Percentiles rank a stretch among this genome's conserved stretches.
Conservation (phyloP, 2,797 vertebrate species). For the Gadopsis bispinosus region DNA sequence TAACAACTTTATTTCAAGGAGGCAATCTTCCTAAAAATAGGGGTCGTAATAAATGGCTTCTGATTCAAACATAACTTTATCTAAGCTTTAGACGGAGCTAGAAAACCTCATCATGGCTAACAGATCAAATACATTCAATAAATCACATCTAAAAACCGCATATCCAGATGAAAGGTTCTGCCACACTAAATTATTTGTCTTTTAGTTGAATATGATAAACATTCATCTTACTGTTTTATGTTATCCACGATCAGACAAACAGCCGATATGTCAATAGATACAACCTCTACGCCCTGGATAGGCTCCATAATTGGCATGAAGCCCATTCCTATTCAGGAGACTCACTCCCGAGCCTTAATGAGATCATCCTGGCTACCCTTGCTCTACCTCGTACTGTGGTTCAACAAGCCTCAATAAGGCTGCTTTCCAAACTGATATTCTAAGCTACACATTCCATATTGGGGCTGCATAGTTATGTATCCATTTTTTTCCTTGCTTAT, state of each 20-base stretch:
- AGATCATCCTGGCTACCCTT: slow-evolving; percentile 68
- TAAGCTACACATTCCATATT: slow-evolving; percentile 67
- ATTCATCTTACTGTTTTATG: slow-evolving; percentile 38
- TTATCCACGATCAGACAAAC: slow-evolving; percentile 46
- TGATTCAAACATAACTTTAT: slow-evolving; percentile 23
- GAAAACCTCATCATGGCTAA: slow-evolving; percentile 14
- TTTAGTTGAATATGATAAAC: slow-evolving; percentile 28
- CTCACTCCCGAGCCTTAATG: slow-evolving; percentile 64
- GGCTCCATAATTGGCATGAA: slow-evolving; percentile 60
- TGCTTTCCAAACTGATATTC: slow-evolving; percentile 48
- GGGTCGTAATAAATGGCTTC: slow-evolving; percentile 1
- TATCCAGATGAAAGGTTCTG: slow-evolving; percentile 13
- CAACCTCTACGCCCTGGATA: slow-evolving; percentile 24
- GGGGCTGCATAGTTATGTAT: slow-evolving; percentile 46
- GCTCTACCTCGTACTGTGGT: slow-evolving; percentile 33
- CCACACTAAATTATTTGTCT: neutral
- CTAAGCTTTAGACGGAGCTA: neutral
- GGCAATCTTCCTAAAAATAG: neutral
- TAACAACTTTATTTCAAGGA: neutral
- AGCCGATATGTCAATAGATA: slow-evolving; percentile 53
- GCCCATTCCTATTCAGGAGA: slow-evolving; percentile 70
- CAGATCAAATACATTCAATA: neutral
- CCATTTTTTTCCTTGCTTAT: slow-evolving; percentile 18
- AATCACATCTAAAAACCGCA: neutral
- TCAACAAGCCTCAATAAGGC: slow-evolving; percentile 42